Conservation (phyloP, 2,797 vertebrate species). For the Moxostoma hubbsi region DNA sequence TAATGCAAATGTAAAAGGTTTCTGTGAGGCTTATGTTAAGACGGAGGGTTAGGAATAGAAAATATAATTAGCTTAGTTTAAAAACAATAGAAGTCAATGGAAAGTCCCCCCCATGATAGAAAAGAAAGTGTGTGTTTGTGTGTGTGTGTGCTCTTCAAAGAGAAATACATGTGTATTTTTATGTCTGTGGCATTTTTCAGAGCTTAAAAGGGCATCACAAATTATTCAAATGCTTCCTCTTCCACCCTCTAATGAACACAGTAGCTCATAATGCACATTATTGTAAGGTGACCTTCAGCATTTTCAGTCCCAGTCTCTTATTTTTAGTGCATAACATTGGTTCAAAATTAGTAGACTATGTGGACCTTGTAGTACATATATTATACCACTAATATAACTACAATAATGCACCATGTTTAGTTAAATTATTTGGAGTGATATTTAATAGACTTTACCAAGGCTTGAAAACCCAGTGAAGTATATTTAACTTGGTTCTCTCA, state of each 20-base stretch:
- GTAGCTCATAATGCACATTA: slow-evolving; percentile 16
- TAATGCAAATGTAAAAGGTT: too few species aligned
- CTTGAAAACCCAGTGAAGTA: neutral
- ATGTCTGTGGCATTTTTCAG: neutral
- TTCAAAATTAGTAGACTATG: neutral
- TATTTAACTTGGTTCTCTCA: neutral
- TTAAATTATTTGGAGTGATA: neutral
- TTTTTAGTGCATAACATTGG: neutral
- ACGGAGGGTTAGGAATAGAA: too few species aligned
- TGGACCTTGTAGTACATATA: neutral
- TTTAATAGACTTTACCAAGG: neutral
- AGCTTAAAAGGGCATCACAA: neutral
- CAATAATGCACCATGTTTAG: neutral
- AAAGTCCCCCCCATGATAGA: too few species aligned
- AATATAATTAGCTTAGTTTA: too few species aligned
- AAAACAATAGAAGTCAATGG: too few species aligned
- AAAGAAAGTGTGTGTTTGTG: neutral
- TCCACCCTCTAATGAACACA: neutral
- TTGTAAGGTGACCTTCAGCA: slow-evolving; percentile 32
- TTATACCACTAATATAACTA: neutral
- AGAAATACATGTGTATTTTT: slow-evolving; percentile 9
- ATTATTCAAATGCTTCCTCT: neutral
- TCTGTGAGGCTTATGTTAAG: too few species aligned
- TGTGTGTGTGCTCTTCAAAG: neutral
- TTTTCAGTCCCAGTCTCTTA: neutral